Evolutionary conservation across 2,888 invertebrate species (phyloP).

Genomic region (Cyaniris semiargus): DNA sequence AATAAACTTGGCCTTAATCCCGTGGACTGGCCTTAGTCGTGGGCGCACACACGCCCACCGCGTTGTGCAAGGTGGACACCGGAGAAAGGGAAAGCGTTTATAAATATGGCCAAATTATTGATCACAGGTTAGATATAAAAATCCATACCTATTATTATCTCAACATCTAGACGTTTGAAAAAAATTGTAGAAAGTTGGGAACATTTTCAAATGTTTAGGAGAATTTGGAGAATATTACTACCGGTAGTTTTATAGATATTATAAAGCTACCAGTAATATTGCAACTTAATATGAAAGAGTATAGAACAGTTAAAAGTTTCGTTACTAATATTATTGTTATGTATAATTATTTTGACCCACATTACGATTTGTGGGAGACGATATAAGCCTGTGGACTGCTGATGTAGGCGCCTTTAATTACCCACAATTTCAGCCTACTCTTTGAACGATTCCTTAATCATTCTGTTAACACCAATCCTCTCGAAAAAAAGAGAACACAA

Average conservation of each 20-base stretch:
- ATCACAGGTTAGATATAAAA: constrained; percentile 12
- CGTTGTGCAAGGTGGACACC: constrained; percentile 42
- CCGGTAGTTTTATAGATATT: no score
- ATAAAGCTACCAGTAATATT: no score
- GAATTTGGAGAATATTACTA: no score
- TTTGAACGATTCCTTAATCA: neutral
- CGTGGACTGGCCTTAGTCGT: neutral
- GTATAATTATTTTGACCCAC: neutral
- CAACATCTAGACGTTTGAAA: neutral
- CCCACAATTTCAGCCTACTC: neutral
- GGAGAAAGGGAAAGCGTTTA: constrained; percentile 44
- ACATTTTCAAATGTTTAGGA: no score
- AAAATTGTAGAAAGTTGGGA: no score
- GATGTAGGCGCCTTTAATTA: constrained; percentile 13
- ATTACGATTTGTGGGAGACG: neutral
- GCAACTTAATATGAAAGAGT: no score
- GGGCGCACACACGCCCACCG: constrained; percentile 47
- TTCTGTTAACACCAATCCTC: neutral
- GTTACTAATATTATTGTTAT: neutral
- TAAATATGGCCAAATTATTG: constrained; percentile 20
- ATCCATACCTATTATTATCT: neutral
- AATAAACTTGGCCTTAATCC: constrained; percentile 26
- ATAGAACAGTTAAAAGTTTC: no score
- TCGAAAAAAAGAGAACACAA: neutral
- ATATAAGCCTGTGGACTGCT: neutral